Evolutionary conservation across 2,113 vertebrate species (phyloP).

Genomic region (Marcusenius ussheri): DNA sequence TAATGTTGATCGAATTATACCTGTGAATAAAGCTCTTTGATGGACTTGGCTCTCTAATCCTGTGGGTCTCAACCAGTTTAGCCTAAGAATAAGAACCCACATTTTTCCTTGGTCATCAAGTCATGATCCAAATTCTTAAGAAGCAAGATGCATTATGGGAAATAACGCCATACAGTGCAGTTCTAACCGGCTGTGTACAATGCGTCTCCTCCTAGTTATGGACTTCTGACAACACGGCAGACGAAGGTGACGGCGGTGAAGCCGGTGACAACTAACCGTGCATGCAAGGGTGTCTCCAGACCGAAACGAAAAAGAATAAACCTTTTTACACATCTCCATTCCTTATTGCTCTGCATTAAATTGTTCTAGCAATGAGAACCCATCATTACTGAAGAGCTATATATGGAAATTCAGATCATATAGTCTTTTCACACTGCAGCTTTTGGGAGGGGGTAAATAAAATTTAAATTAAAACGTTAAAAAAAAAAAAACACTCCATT

Average conservation of each 20-base stretch:
- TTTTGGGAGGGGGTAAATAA: constrained; percentile 58
- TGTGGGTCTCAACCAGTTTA: not conserved
- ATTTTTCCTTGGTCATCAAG: not conserved
- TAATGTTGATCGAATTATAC: not conserved
- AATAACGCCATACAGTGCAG: not conserved
- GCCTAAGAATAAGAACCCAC: not conserved
- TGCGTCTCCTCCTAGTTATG: constrained; percentile 72
- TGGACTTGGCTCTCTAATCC: not conserved
- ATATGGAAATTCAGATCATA: constrained; percentile 69
- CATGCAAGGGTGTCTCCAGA: constrained; percentile 48
- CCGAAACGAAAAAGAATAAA: constrained; percentile 52
- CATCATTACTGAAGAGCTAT: constrained; percentile 61
- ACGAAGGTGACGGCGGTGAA: constrained; percentile 76
- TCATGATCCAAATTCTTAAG: not conserved
- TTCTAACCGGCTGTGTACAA: not conserved
- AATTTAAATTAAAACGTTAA: constrained; percentile 12
- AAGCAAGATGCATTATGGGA: not conserved
- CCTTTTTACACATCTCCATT: constrained; percentile 95
- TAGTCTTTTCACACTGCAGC: constrained; percentile 80
- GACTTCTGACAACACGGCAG: constrained; percentile 86
- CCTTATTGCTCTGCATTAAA: constrained; percentile 81
- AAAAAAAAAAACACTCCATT: constrained; percentile 62
- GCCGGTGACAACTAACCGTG: constrained; percentile 72
- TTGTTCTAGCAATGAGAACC: constrained; percentile 80
- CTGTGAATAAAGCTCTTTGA: not conserved